phyloP scores from a whole-genome alignment of 1,140 invertebrate genomes.

The Choristoneura fumiferana region DNA sequence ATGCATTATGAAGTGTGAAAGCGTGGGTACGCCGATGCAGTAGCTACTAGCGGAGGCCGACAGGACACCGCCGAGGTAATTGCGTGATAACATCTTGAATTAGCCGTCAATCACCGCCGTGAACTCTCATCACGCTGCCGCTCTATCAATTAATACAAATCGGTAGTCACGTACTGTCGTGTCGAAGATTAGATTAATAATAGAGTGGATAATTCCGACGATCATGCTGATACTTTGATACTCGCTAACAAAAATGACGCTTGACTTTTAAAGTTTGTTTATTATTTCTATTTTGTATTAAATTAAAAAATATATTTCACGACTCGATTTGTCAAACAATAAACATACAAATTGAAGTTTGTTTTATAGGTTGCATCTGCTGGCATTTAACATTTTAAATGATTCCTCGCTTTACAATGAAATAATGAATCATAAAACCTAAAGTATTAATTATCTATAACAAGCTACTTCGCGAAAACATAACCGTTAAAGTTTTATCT shows the following conservation, averaged over 20 bases:
- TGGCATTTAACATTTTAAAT: too few relatives aligned
- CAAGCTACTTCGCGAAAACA: constrained; percentile 2
- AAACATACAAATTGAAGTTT: too few relatives aligned
- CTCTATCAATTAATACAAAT: constrained; percentile 72
- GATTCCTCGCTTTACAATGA: too few relatives aligned
- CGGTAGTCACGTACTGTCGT: constrained; percentile 60
- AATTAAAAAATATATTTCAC: too few relatives aligned
- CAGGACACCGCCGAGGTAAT: constrained; percentile 51
- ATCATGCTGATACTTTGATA: constrained; percentile 32
- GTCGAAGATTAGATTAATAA: constrained; percentile 63
- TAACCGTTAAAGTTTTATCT: constrained; percentile 17
- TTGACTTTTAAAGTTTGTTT: too few relatives aligned
- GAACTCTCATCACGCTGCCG: constrained; percentile 62
- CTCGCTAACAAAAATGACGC: neutral
- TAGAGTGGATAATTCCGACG: constrained; percentile 56
- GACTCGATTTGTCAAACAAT: too few relatives aligned
- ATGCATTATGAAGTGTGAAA: constrained; percentile 7
- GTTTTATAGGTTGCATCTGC: too few relatives aligned
- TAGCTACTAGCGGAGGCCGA: neutral
- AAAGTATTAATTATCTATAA: neutral
- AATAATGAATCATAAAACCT: too few relatives aligned
- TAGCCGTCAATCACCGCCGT: constrained; percentile 65
- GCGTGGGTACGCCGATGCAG: neutral
- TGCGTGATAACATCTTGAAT: constrained; percentile 71
- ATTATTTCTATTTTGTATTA: too few relatives aligned